A percentile compares a stretch with the other conserved stretches of the same genome.
Conservation (phyloP, 2,797 vertebrate species). For the Scolopax bukidnonensis region DNA sequence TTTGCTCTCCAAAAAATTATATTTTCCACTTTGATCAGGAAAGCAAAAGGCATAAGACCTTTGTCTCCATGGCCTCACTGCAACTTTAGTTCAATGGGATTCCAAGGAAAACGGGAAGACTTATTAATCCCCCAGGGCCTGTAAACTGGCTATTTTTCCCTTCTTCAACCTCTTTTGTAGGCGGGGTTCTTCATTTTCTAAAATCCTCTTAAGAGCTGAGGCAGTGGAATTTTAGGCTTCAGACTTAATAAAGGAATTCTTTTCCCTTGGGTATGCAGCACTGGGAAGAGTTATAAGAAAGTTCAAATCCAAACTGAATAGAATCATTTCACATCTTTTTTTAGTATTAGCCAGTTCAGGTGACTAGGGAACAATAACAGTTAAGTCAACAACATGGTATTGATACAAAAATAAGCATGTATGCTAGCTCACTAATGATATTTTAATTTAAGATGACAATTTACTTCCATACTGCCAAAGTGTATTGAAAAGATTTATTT, state of each 20-base stretch:
- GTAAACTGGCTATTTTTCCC: constrained; percentile 71
- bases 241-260: constrained; percentile 52
- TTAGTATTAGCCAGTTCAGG: neutral
- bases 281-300: constrained; percentile 49
- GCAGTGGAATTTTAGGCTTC: constrained; percentile 63
- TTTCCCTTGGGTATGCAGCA: constrained; percentile 32
- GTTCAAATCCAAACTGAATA: constrained; percentile 39
- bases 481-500: constrained; percentile 48
- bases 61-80: constrained; percentile 67
- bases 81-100: constrained; percentile 80
- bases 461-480: constrained; percentile 37
- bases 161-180: constrained; percentile 68
- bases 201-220: constrained; percentile 71
- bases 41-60: constrained; percentile 51
- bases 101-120: constrained; percentile 79
- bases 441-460: constrained; percentile 53
- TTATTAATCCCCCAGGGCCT: constrained; percentile 77
- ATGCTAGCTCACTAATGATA: neutral
- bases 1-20: neutral
- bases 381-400: neutral
- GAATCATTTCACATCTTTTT: neutral
- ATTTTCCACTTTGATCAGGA: constrained; percentile 73
- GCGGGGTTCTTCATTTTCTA: constrained; percentile 51
- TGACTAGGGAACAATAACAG: constrained; percentile 4
- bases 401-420: neutral